Evolutionary conservation across 2,888 invertebrate genomes (phyloP).

Genomic region (Melanargia galathea): DNA sequence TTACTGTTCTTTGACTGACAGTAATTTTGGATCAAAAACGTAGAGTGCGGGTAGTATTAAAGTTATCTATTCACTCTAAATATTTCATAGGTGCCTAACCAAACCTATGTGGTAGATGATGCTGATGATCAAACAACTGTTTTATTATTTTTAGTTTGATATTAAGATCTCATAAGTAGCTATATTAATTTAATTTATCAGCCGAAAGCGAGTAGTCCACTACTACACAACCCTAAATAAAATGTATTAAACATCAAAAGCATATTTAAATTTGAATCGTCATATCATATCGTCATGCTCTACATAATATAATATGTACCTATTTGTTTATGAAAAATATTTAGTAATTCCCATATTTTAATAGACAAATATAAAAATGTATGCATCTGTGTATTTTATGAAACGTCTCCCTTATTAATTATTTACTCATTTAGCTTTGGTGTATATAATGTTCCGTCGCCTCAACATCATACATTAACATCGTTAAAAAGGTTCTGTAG

Average conservation of each 20-base stretch:
- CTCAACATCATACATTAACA: conserved; percentile 34
- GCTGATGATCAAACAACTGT: conserved; percentile 53
- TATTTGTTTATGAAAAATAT: conserved; percentile 56
- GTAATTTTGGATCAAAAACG: neutral
- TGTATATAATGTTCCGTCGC: conserved; percentile 36
- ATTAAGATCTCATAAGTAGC: conserved; percentile 48
- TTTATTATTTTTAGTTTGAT: conserved; percentile 40
- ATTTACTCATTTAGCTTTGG: conserved; percentile 38
- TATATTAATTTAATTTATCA: conserved; percentile 50
- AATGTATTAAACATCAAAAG: conserved; percentile 62
- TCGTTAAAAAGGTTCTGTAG: conserved; percentile 36
- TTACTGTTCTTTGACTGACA: neutral
- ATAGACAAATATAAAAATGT: conserved; percentile 49
- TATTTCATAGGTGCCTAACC: neutral
- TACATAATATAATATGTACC: conserved; percentile 49
- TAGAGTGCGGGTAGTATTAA: neutral
- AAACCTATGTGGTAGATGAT: conserved; percentile 15
- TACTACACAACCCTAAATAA: conserved; percentile 53
- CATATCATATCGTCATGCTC: conserved; percentile 54
- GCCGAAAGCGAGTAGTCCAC: conserved; percentile 53
- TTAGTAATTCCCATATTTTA: conserved; percentile 45
- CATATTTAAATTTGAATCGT: conserved; percentile 51
- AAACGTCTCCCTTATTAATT: conserved; percentile 32
- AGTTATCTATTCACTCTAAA: neutral
- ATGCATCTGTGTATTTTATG: conserved; percentile 41